phyloP scores from a whole-genome alignment of 2,113 vertebrate genomes.

The Phodopus roborovskii region DNA sequence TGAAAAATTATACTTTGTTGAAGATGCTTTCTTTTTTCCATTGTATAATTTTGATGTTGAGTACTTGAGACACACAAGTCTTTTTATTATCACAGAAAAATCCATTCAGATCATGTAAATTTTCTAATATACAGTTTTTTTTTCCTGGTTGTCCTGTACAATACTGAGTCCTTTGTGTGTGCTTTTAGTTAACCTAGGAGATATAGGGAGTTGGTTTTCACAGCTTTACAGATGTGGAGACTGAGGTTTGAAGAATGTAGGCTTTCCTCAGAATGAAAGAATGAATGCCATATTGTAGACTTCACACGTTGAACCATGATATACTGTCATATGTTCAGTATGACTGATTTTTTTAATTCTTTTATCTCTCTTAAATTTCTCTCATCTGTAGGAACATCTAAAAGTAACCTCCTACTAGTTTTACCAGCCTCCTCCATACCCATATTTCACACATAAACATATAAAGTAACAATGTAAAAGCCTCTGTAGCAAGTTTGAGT shows the following conservation, averaged over 20 bases:
- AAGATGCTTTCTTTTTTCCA: too few relatives aligned
- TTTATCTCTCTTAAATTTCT: not conserved
- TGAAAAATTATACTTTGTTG: conserved; percentile 23
- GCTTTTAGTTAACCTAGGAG: not conserved
- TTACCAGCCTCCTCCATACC: not conserved
- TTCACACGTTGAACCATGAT: not conserved
- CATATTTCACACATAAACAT: not conserved
- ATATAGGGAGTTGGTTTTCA: not conserved
- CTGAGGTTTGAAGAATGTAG: not conserved
- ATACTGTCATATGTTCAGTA: not conserved
- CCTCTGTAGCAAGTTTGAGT: not conserved
- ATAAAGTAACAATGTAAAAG: not conserved
- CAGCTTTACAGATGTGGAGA: not conserved
- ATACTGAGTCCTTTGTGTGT: not conserved
- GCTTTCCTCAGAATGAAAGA: not conserved
- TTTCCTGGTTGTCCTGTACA: not conserved
- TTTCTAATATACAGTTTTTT: not conserved
- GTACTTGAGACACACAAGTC: not conserved
- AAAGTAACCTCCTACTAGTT: not conserved
- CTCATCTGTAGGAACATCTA: not conserved
- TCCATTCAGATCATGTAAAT: not conserved
- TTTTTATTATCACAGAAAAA: conserved; percentile 16
- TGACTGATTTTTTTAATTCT: not conserved
- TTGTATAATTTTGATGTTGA: too few relatives aligned
- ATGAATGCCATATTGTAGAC: not conserved